A percentile compares a stretch with the other conserved stretches of the same genome.
phyloP scores from a whole-genome alignment of 1,140 invertebrate species.

The Ceratitis capitata region DNA sequence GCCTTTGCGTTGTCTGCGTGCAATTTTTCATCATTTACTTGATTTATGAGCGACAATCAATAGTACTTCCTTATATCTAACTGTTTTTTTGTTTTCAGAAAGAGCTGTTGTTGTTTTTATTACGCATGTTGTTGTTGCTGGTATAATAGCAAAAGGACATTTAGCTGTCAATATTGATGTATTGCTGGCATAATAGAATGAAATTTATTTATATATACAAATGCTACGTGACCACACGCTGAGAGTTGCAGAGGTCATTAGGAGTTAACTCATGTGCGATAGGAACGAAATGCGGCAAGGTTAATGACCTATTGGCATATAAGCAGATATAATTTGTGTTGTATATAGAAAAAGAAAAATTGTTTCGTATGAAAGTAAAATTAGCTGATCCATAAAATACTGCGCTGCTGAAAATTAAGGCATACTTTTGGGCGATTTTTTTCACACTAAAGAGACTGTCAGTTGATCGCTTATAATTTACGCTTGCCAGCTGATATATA shows the following conservation, averaged over 20 bases:
- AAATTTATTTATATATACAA: neutral
- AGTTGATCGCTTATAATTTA: too few relatives aligned
- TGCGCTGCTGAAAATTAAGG: too few relatives aligned
- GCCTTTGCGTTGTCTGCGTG: slow-evolving; percentile 21
- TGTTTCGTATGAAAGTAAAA: too few relatives aligned
- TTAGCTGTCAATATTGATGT: slow-evolving; percentile 35
- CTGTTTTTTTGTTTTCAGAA: neutral
- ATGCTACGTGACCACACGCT: slow-evolving; percentile 17
- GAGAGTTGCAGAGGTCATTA: neutral
- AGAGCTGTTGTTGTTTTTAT: neutral
- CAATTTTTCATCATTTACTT: slow-evolving; percentile 43
- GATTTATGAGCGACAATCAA: slow-evolving; percentile 28
- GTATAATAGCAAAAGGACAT: slow-evolving; percentile 28
- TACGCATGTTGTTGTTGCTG: neutral
- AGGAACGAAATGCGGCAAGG: neutral
- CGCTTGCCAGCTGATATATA: too few relatives aligned
- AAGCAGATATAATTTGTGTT: neutral
- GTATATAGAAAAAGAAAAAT: neutral
- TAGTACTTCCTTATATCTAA: neutral
- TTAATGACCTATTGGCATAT: neutral
- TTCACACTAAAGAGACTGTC: too few relatives aligned
- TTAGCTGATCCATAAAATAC: too few relatives aligned
- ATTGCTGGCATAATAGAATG: neutral
- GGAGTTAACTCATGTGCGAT: neutral
- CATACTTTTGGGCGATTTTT: too few relatives aligned